Evolutionary conservation across 2,113 vertebrate species (phyloP), one percentile per base, ranked within the genome.

Genomic region (Notothenia rossii): DNA sequence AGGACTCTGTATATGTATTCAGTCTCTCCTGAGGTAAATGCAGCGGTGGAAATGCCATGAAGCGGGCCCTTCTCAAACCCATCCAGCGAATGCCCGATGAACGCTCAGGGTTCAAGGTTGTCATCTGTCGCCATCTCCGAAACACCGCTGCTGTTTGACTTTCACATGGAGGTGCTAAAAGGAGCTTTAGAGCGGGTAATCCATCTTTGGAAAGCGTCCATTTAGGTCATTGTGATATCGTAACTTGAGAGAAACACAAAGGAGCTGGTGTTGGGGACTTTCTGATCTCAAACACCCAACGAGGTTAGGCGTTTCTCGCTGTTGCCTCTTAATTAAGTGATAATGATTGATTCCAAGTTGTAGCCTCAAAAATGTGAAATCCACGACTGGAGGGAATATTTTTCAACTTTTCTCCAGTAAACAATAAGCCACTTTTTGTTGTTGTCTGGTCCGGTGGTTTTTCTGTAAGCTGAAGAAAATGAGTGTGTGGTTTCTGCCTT

Each of bases 1-100:
- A 88, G 84, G 85, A 77, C 75, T 85, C 75, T 91, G 91, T 92
- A 86, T 94, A 90, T 92, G 86, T 91, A 50, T 84, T 92, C 81
- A 89, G 71, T 33, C 89, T 80, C 92, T 94, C 92, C 62, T 20
- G 92, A 87, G 91, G 86, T 76, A 81, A 55, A 68, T 15, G 67
- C 67, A 56, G 79, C 11, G 14, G 46, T 71, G 84, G 76, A 83
- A 91, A 83, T 64, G 73, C 84, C 77, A 29, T 4, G 29, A 29
- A 75, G 82, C 82, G 3, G 65, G 53, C 59, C 62, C 36, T 66
- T 82, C 83, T 74, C 66, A 77, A 83, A 84, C 73, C 29, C 17
- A 66, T 79, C 79, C 73, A 67, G 49, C 25, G 61, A 36, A 66
- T 79, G 58, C 58, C 66, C 55, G 50, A 61, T 29, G 48, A 66